phyloP scores from a whole-genome alignment of 2,888 invertebrate species.

The Drosophila robusta region DNA sequence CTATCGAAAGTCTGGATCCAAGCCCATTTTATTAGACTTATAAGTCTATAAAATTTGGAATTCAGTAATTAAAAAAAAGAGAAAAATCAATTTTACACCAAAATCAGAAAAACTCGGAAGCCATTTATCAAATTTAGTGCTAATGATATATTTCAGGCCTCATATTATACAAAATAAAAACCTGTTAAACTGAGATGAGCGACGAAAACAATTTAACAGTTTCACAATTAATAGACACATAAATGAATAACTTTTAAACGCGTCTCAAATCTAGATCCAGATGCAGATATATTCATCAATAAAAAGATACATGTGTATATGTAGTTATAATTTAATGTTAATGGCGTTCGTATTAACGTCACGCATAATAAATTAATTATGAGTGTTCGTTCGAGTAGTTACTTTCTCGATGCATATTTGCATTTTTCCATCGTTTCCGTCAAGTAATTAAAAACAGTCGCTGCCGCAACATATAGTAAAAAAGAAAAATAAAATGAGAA shows the following conservation, averaged over 20 bases:
- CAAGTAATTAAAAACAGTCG: slow-evolving; percentile 60
- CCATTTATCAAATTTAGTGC: no score
- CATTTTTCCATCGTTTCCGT: slow-evolving; percentile 37
- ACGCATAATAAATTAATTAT: slow-evolving; percentile 65
- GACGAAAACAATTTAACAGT: slow-evolving; percentile 48
- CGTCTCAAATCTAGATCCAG: slow-evolving; percentile 3
- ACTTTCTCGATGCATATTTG: slow-evolving; percentile 9
- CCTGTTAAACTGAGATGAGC: slow-evolving; percentile 7
- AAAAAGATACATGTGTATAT: slow-evolving; percentile 6
- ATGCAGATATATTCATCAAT: slow-evolving; percentile 5
- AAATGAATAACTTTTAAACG: slow-evolving; percentile 41
- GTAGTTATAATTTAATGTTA: slow-evolving; percentile 54
- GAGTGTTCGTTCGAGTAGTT: slow-evolving; percentile 36
- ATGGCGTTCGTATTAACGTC: slow-evolving; percentile 55
- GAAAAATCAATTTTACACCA: no score
- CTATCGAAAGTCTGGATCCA: no score
- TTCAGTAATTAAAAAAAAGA: no score
- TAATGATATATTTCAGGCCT: not conserved
- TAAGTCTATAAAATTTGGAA: no score
- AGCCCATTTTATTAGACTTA: no score
- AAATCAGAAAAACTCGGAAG: no score
- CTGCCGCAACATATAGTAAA: not conserved
- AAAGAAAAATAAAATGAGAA: not conserved
- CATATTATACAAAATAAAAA: not conserved
- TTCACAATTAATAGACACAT: slow-evolving; percentile 25